Evolutionary conservation across 2,888 invertebrate genomes (phyloP), one percentile per base, ranked within the genome.

Genomic region (Parnassius apollo): DNA sequence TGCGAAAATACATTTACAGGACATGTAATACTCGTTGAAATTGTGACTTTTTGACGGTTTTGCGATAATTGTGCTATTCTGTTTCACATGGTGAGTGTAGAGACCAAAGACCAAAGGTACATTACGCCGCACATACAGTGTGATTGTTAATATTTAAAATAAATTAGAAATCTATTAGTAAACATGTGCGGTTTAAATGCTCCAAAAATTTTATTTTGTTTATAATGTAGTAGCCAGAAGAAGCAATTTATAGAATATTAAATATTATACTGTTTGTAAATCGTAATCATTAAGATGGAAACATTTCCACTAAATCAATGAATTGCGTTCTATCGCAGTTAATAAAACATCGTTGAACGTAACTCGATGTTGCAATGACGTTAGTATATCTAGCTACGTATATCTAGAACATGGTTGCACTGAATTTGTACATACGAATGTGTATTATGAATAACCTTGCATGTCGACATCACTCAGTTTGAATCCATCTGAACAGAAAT

Each of bases 401-500:
- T 44, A 44, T 62, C 56, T 48, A 51, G 13, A 49, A 12, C 59
- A 42, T 42, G 44, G 42, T 42, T 59, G 56, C 49, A 42, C 50
- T 52, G 35, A 49, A 57, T 57, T 42, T 59, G 59, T 58, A 66
- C 62, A 49, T 54, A 48, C 48, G 54, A 62, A 58, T 57, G 57
- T 64, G 54, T 66, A 61, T n/a, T n/a, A n/a, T n/a, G n/a, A n/a
- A n/a, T 65, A 75, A 74, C 77, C 75, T 78, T 76, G 73, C 65
- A 61, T 67, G 68, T 68, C 72, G 67, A 68, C 63, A 73, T 74
- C 73, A 72, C 77, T 77, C 74, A 74, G 72, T 69, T 72, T 67
- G 68, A 74, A 74, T 74, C 76, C 76, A 81, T 81, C 76, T 71
- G 45, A 71, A 75, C 81, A 69, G 69, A 85, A 87, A 88, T 87